Evolutionary conservation across 2,113 vertebrate genomes (phyloP).

Genomic region (Tragelaphus imberbis): DNA sequence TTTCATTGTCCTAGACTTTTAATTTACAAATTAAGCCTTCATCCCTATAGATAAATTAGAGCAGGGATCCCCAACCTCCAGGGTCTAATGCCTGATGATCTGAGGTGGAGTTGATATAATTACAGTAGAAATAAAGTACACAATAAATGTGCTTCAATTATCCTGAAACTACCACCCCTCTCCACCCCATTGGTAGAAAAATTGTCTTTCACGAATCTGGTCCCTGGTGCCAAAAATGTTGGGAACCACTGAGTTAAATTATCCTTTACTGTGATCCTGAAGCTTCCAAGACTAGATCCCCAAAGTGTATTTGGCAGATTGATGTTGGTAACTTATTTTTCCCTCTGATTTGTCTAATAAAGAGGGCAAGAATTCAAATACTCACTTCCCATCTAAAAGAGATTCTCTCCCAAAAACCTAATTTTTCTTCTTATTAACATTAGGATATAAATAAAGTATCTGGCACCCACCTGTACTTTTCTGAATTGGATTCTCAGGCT

Average conservation of each 20-base stretch:
- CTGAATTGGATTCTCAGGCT: neutral
- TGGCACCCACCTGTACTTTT: neutral
- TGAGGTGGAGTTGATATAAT: neutral
- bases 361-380: neutral
- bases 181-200: accelerated
- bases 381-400: neutral
- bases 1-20: neutral
- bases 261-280: neutral
- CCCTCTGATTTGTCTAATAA: neutral
- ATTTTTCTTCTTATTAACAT: neutral
- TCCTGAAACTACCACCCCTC: neutral
- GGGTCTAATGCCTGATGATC: neutral
- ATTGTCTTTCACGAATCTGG: neutral
- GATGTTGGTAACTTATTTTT: neutral
- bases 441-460: neutral
- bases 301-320: neutral
- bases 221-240: neutral
- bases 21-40: neutral
- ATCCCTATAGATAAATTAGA: neutral
- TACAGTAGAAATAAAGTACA: neutral
- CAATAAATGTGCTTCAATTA: neutral
- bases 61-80: neutral
- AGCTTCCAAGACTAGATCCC: neutral
- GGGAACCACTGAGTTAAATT: neutral
- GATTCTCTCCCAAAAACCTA: neutral